phyloP scores from a whole-genome alignment of 2,888 invertebrate genomes.

The Fissipunctia ypsillon region DNA sequence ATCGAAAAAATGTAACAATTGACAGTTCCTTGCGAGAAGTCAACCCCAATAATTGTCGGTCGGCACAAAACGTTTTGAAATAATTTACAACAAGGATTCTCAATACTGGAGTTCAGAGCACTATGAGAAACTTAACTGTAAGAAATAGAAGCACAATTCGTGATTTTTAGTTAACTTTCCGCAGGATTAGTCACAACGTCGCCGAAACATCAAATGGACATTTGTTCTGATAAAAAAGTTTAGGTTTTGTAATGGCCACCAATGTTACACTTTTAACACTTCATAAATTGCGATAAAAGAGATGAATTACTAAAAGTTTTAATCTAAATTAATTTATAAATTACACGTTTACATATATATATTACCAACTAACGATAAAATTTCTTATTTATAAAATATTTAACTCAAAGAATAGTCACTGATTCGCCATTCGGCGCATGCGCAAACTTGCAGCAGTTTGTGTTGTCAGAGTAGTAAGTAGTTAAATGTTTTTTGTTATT shows the following conservation, averaged over 20 bases:
- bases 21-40: conserved; percentile 88
- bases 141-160: conserved; percentile 77
- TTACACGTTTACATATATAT: conserved; percentile 82
- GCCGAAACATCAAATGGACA: conserved; percentile 91
- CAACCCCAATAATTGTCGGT: conserved; percentile 86
- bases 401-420: conserved; percentile 90
- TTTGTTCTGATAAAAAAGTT: conserved; percentile 90
- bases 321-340: conserved; percentile 74
- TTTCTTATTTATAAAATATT: conserved; percentile 89
- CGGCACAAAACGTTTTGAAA: conserved; percentile 84
- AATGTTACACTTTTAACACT: conserved; percentile 89
- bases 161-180: conserved; percentile 81
- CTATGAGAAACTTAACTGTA: conserved; percentile 73
- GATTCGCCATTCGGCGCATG: conserved; percentile 91
- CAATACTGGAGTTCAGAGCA: conserved; percentile 75
- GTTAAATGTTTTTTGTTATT: conserved; percentile 39
- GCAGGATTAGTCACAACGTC: conserved; percentile 89
- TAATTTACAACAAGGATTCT: conserved; percentile 75
- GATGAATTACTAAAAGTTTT: conserved; percentile 72
- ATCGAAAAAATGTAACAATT: conserved; percentile 85
- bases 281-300: conserved; percentile 75
- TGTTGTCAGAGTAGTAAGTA: conserved; percentile 76
- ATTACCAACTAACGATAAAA: conserved; percentile 88
- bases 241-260: conserved; percentile 91
- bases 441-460: conserved; percentile 87